These are phyloP conservation scores for Hemicordylus capensis DNA, from an alignment of 2,113 vertebrate species.

Conservation along the genomic window DNA sequence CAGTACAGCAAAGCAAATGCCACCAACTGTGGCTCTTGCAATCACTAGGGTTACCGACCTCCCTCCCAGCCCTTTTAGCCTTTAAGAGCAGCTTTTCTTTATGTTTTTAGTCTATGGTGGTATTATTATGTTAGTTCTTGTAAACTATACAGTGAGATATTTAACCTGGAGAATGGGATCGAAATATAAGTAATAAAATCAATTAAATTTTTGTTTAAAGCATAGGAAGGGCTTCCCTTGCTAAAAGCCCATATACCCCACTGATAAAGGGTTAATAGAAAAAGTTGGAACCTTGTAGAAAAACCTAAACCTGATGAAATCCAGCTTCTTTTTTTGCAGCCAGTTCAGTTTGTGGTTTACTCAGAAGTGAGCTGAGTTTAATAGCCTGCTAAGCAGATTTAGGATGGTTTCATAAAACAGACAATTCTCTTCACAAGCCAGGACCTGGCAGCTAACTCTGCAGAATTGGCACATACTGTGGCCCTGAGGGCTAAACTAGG, in stretches of 20 bases:
- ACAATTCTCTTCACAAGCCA: neutral
- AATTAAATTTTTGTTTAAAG: no score
- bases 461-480: neutral
- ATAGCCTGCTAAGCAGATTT: neutral
- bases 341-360: neutral
- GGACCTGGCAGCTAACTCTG: neutral
- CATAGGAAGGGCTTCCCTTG: neutral
- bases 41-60: no score
- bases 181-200: no score
- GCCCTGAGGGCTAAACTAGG: no score
- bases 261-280: no score
- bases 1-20: no score
- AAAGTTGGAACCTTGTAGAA: neutral
- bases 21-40: neutral
- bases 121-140: no score
- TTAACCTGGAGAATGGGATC: no score
- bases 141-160: no score
- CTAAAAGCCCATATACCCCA: no score
- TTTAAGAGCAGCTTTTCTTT: neutral
- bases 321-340: neutral
- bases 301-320: neutral
- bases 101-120: no score
- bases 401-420: neutral
- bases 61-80: neutral
- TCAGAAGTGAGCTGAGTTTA: neutral